Conservation (phyloP, 2,113 vertebrate genomes). For the Sturnus vulgaris region DNA sequence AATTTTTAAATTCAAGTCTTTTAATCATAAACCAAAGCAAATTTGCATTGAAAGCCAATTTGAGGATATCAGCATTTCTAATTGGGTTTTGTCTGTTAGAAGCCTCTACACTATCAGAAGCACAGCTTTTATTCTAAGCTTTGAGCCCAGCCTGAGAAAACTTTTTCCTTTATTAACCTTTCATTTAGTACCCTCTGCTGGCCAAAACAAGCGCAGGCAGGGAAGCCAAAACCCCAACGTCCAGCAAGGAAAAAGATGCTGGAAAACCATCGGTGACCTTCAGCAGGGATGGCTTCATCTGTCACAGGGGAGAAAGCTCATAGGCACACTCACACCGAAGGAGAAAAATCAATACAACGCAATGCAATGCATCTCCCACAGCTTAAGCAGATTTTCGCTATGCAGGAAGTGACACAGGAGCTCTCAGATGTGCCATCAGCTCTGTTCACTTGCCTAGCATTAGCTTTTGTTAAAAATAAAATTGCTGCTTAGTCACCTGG, state of each 20-base stretch:
- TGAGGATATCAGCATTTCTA: not conserved
- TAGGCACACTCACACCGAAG: not conserved
- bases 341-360: not conserved
- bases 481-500: conserved; percentile 7
- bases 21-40: not conserved
- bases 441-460: not conserved
- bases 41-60: not conserved
- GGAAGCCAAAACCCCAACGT: not conserved
- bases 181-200: conserved; percentile 55
- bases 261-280: not conserved
- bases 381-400: not conserved
- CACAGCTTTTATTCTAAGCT: not conserved
- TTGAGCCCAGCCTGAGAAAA: not conserved
- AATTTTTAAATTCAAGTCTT: not conserved
- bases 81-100: not conserved
- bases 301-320: not conserved
- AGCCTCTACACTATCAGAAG: not conserved
- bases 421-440: not conserved
- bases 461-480: conserved; percentile 7
- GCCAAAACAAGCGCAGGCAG: not conserved
- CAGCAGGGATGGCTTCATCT: not conserved
- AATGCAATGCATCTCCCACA: not conserved
- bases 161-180: not conserved
- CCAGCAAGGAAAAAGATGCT: not conserved
- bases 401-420: not conserved